Percentiles rank a stretch among this genome's conserved stretches.
Conservation (phyloP, 2,888 invertebrate species). For the Acleris emargana region DNA sequence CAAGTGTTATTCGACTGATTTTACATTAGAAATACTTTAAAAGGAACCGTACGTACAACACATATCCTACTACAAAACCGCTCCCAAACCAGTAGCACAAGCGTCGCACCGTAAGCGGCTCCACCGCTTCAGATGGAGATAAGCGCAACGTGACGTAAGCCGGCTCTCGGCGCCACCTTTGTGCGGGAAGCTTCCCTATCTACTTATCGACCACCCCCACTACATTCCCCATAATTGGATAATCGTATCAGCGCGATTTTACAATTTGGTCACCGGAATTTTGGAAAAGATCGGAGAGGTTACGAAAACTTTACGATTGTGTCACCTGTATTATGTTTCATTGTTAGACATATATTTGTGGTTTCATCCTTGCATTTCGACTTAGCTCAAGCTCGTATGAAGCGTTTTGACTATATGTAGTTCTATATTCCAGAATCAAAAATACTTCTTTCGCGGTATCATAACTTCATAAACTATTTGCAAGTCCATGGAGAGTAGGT, state of each 20-base stretch:
- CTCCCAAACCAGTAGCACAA: not conserved
- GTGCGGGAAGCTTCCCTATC: conserved; percentile 52
- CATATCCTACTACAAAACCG: not conserved
- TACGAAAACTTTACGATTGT: not conserved
- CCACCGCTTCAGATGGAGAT: conserved; percentile 59
- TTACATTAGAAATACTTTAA: not conserved
- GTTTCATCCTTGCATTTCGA: too few species aligned
- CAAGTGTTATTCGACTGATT: too few species aligned
- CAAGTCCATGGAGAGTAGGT: too few species aligned
- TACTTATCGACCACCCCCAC: conserved; percentile 12
- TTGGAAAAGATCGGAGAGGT: not conserved
- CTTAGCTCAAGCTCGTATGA: too few species aligned
- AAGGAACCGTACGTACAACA: not conserved
- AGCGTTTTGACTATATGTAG: too few species aligned
- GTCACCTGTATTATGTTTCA: too few species aligned
- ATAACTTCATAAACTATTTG: too few species aligned
- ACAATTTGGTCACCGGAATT: not conserved
- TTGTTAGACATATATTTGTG: too few species aligned
- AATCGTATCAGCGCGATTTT: conserved; percentile 15
- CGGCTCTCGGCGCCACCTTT: conserved; percentile 59
- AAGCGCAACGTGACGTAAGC: conserved; percentile 59
- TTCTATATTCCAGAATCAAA: too few species aligned
- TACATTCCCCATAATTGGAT: conserved; percentile 25
- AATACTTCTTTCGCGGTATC: too few species aligned
- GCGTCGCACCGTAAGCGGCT: conserved; percentile 32